Base-by-base conservation (phyloP, 23 tunicate genomes). In the Halocynthia aurantium region DNA sequence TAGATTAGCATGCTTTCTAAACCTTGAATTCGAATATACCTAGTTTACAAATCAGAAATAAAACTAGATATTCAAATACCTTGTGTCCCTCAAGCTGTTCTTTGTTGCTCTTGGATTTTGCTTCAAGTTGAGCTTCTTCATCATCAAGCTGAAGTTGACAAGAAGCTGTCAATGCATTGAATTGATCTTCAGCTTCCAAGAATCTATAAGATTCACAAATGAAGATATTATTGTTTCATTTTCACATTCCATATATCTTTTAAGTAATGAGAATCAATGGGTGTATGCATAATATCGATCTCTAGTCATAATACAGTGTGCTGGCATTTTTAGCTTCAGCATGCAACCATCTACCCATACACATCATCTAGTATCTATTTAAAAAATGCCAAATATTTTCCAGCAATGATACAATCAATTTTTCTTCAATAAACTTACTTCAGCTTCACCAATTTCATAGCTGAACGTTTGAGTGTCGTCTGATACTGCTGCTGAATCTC, bases 401-500 rank as follows among this genome's bases (percentile, higher is more conserved):
- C 2, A 60, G 64, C n/a, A 60, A 0, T 60, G 17, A 60, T 1
- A 60, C 2, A 60, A 67, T 67, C 4, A 15, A 31, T n/a, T 18
- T 15, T 68, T n/a, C 9, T 17, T 11, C 22, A 53, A 19, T 18
- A 12, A 10, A 20, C 91, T 73, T 75, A 86, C 93, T 86, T 86
- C 7, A 86, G 57, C 15, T 81, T 62, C 53, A 54, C 17, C 63
- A 86, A 61, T 70, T 80, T 68, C 12, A 55, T 15, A 22, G 93
- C 64, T 52, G 93, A 85, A 22, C 85, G 64, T 19, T 81, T 80
- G 66, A 81, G 52, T 8, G 85, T 61, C 13, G 86, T 51, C 15
- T 80, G 65, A 55, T 81, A 81, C 52, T 86, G 73, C 44, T 86
- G 85, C 63, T 86, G 77, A 77, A 86, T 75, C 55, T 86, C 76